A percentile compares a stretch with the other conserved stretches of the same genome.
These are phyloP conservation scores for Phalera bucephala DNA, from an alignment of 2,888 invertebrate species.

Conservation along the genomic window DNA sequence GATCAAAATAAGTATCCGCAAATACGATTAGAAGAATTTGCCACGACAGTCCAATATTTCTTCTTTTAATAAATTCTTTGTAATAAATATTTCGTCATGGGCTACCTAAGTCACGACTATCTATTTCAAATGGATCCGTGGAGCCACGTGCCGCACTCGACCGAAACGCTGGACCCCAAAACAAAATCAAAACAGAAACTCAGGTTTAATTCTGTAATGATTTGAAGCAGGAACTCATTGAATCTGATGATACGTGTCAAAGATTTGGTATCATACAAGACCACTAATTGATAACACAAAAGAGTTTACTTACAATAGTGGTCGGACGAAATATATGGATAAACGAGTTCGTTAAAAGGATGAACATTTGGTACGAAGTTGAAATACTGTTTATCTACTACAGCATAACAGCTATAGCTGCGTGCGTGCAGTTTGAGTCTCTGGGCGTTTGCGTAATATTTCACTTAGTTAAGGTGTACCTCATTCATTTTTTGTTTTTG, in stretches of 20 bases:
- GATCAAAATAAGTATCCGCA: background rate
- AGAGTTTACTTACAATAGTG: too few species aligned
- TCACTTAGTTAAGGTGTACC: constrained; percentile 3
- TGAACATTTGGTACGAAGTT: background rate
- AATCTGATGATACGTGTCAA: too few species aligned
- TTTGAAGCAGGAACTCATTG: too few species aligned
- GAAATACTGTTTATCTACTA: background rate
- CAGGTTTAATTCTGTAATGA: background rate
- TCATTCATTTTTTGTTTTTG: too few species aligned
- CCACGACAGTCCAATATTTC: background rate
- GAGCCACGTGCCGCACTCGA: constrained; percentile 69
- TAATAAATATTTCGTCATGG: constrained; percentile 7
- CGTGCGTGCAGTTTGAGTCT: constrained; percentile 6
- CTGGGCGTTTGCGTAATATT: constrained; percentile 29
- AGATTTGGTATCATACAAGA: too few species aligned
- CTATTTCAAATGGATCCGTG: constrained; percentile 16
- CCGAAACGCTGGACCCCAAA: constrained; percentile 52
- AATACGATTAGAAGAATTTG: background rate
- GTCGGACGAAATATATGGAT: too few species aligned
- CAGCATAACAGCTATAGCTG: too few species aligned
- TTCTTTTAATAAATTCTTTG: background rate
- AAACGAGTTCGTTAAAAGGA: too few species aligned
- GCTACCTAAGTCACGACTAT: constrained; percentile 19
- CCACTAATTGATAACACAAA: too few species aligned
- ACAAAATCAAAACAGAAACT: background rate